Evolutionary conservation across 2,113 vertebrate species (phyloP), one percentile per base, ranked within the genome.

Genomic region (Atherinomorus stipes): DNA sequence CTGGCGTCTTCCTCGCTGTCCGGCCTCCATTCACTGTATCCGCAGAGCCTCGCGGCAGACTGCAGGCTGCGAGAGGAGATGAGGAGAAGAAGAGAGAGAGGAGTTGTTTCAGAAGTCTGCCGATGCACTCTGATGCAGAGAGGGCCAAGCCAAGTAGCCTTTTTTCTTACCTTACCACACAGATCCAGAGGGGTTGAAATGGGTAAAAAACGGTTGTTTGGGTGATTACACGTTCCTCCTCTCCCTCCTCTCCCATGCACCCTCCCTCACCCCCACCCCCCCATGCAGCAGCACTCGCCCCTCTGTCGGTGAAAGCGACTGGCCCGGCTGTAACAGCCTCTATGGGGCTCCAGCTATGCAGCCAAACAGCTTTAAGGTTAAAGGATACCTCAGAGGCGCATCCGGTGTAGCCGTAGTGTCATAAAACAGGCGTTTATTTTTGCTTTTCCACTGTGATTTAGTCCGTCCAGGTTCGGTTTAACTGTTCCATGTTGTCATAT

Each of bases 121-220:
- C 84, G 73, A 1, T 74, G 76, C 76, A 84, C n/a, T 71, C 71
- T 51, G 70, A 53, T 58, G 78, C 65, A 85, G 59, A 70, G 68
- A 85, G 77, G 78, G 78, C 80, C 82, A 38, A 74, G 76, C 82
- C 69, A 66, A 82, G 78, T 51, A 70, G 79, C 65, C 52, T 31
- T 51, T 78, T 76, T 88, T 74, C 83, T 84, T 88, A 85, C 83
- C 84, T 88, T 69, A 58, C 85, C 70, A 85, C 81, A 71, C 88
- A 76, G 78, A 90, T 86, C 88, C 89, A 77, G 85, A 80, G 85
- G 76, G 74, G 85, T 82, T 76, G 81, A 89, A 91, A 81, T 71
- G 85, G 85, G 76, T 77, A 83, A 19, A 91, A 88, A 88, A 78
- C 37, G 85, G 85, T 84, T 91, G 88, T 91, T 93, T 92, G 86